Conservation (phyloP, 2,888 invertebrate species). For the Dioctria rufipes region DNA sequence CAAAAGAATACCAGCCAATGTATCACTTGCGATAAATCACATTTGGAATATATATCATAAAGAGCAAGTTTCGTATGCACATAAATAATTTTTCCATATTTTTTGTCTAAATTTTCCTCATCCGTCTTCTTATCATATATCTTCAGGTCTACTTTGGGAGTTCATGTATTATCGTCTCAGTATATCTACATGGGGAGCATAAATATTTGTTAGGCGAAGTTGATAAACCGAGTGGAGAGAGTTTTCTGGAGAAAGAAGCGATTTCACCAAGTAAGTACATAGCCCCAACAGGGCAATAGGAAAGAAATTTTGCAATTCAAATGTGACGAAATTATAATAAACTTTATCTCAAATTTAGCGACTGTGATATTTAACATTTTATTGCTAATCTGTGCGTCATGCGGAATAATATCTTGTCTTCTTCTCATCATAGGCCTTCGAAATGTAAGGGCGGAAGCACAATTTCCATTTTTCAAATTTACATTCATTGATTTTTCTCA, state of each 20-base stretch:
- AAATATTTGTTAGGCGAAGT: slow-evolving; percentile 77
- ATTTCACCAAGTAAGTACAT: slow-evolving; percentile 66
- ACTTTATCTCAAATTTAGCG: slow-evolving; percentile 70
- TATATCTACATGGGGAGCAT: slow-evolving; percentile 78
- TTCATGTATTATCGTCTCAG: slow-evolving; percentile 77
- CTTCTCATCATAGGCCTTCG: slow-evolving; percentile 80
- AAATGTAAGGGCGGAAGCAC: slow-evolving; percentile 74
- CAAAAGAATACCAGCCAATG: too few species aligned
- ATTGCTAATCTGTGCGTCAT: slow-evolving; percentile 78
- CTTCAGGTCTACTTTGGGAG: slow-evolving; percentile 81
- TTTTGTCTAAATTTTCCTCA: slow-evolving; percentile 1
- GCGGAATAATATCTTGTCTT: slow-evolving; percentile 79
- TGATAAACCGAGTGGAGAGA: slow-evolving; percentile 74
- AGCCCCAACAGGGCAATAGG: not conserved
- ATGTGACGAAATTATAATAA: not conserved
- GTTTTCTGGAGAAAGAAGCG: slow-evolving; percentile 75
- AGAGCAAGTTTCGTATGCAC: too few species aligned
- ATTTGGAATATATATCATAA: too few species aligned
- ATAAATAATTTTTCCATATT: too few species aligned
- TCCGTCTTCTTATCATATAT: slow-evolving; percentile 50
- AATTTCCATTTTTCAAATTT: not conserved
- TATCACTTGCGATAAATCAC: too few species aligned
- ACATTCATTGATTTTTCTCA: slow-evolving; percentile 66
- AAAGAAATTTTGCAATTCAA: not conserved
- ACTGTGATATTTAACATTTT: slow-evolving; percentile 81